These are phyloP conservation scores for Calycopis cecrops DNA, from an alignment of 1,140 invertebrate species.

Conservation along the genomic window DNA sequence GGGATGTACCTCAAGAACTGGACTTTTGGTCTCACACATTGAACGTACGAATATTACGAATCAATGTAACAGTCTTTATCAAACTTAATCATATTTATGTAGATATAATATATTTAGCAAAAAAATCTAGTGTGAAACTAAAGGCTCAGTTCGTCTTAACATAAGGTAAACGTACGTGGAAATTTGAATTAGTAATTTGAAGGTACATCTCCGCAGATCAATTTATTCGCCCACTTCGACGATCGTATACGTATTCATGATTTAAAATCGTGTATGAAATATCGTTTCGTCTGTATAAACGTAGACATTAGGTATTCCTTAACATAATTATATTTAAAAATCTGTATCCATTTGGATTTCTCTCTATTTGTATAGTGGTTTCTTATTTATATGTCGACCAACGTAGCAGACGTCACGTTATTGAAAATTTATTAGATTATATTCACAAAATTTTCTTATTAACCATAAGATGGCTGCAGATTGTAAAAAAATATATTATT, in stretches of 20 bases:
- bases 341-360: slow-evolving; percentile 72
- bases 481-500: slow-evolving; percentile 71
- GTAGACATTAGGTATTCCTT: slow-evolving; percentile 4
- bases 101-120: no score
- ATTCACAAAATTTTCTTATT: slow-evolving; percentile 59
- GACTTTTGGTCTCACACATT: no score
- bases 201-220: no score
- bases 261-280: slow-evolving; percentile 19
- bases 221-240: slow-evolving; percentile 5
- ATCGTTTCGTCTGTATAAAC: slow-evolving; percentile 22
- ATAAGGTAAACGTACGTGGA: background rate
- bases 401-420: slow-evolving; percentile 71
- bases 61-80: no score
- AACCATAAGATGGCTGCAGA: slow-evolving; percentile 72
- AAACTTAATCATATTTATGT: no score
- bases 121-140: background rate
- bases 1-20: background rate
- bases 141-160: background rate
- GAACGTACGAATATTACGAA: no score
- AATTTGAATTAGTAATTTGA: background rate
- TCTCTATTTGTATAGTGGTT: slow-evolving; percentile 73
- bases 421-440: slow-evolving; percentile 72
- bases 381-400: slow-evolving; percentile 72
- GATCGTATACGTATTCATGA: slow-evolving; percentile 25
- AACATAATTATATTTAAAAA: slow-evolving; percentile 29